Evolutionary conservation across 2,888 invertebrate genomes (phyloP), one percentile per base, ranked within the genome.

Genomic region (Itoplectis maculator): DNA sequence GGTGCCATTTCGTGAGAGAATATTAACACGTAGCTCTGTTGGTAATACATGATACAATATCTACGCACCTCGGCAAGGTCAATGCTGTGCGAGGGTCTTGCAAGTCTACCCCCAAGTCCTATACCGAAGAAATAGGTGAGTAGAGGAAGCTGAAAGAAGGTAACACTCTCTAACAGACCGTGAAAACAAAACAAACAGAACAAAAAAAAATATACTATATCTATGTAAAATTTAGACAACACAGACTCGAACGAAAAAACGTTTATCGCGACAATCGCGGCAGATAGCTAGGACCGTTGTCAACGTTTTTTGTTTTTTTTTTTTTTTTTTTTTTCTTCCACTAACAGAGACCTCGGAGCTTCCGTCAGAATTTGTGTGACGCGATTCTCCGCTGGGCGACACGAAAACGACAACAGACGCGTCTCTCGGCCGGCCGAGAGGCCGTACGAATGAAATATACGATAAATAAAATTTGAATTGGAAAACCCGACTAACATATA

Each of bases 21-120:
- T 92, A 92, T 92, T 92, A 92, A 92, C 92, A 92, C 92, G 92
- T 92, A 92, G 92, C 92, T 92, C 92, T 92, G 92, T 92, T 92
- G 92, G 92, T 92, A 92, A 92, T 92, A 92, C 92, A 92, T 92
- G 92, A 92, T 92, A 92, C 92, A 91, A 92, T 92, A 92, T 92
- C 92, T 92, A 91, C 92, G 92, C 92, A 92, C 90, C 92, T 92
- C 89, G 92, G 92, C 92, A 92, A 92, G 92, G 92, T 92, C 92
- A 92, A 91, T 92, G 92, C 92, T 92, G 92, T 91, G 90, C 90
- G 91, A 92, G 92, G 92, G 92, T 92, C 92, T 92, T 92, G 91
- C 92, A 91, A 92, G 92, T 92, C 91, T 92, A 91, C 92, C 92
- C 90, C 92, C 92, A 92, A 92, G 92, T 91, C 90, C 91, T 91